Base-by-base conservation (phyloP, 2,888 invertebrate species). In the Corythucha ciliata region DNA sequence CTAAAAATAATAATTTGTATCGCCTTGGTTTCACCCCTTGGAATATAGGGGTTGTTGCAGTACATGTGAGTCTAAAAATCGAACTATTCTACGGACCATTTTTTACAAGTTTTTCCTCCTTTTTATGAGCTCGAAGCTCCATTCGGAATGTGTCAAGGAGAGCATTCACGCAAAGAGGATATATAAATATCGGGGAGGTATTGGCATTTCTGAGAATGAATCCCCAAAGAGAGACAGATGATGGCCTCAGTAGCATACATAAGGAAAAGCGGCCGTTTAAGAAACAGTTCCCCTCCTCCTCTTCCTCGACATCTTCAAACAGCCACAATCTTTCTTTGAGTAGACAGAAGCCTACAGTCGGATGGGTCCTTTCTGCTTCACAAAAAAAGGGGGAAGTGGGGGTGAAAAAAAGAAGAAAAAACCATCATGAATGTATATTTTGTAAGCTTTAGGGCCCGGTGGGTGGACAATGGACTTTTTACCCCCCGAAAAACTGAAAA, bases 151-250 rank as follows among this genome's bases (percentile, higher is more conserved):
- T n/a, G n/a, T n/a, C 1, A 29, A 7, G 36, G 47, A 37, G 34
- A 26, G 40, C 27, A 20, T 29, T 22, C 39, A 29, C 14, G 40
- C 40, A 29, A 48, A 40, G 40, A 48, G 48, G 48, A 39, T 29
- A 24, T 48, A 40, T 40, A 48, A 47, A 47, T 47, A 48, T 48
- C 48, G 39, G 39, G 26, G 32, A 48, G 24, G 40, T 34, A 27
- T 27, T 40, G 48, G 48, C 48, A 21, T 40, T 39, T 48, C 32
- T 29, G 16, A 27, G 40, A 40, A 40, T 27, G 48, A 25, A 47
- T 4, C 24, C 39, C 20, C 27, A 40, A 48, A 29, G 48, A 39
- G 48, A 48, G 48, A 48, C 48, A 48, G 48, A 48, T 48, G 48
- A 48, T 48, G 48, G 39, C 16, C 36, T n/a, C 18, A 32, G 22